phyloP scores from a whole-genome alignment of 1,140 invertebrate species.

The Pseudomyrmex sp. region DNA sequence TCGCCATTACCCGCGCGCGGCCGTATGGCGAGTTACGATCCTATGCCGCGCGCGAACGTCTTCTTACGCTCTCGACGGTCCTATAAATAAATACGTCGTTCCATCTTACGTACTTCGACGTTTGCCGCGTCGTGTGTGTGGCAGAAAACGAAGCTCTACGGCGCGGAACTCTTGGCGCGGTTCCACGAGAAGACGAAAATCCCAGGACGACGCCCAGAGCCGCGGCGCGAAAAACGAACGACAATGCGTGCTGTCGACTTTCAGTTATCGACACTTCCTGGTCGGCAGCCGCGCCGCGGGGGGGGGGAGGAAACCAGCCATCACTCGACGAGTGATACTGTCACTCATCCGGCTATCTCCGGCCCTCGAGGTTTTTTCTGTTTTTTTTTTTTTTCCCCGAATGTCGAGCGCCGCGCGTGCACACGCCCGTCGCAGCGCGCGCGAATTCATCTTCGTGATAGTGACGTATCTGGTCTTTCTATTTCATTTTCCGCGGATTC shows the following conservation, averaged over 20 bases:
- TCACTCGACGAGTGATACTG: conserved; percentile 8
- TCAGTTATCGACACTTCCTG: conserved; percentile 10
- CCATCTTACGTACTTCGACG: conserved; percentile 68
- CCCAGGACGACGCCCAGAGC: conserved; percentile 42
- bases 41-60: conserved; percentile 48
- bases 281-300: neutral
- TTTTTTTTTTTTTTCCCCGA: too few species aligned
- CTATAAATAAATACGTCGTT: conserved; percentile 77
- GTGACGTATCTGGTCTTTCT: neutral
- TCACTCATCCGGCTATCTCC: conserved; percentile 12
- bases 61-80: conserved; percentile 60
- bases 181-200: conserved; percentile 63
- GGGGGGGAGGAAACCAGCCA: neutral
- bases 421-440: neutral
- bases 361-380: neutral
- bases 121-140: conserved; percentile 16
- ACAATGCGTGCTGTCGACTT: conserved; percentile 42
- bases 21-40: conserved; percentile 76
- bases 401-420: too few species aligned
- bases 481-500: neutral
- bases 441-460: conserved; percentile 15
- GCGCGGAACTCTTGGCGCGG: conserved; percentile 50
- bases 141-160: conserved; percentile 13
- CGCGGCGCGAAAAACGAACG: conserved; percentile 42
- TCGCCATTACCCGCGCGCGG: conserved; percentile 77